Evolutionary conservation across 2,797 vertebrate genomes (phyloP), one percentile per base, ranked within the genome.

Genomic region (Muraenolepis orangiensis): DNA sequence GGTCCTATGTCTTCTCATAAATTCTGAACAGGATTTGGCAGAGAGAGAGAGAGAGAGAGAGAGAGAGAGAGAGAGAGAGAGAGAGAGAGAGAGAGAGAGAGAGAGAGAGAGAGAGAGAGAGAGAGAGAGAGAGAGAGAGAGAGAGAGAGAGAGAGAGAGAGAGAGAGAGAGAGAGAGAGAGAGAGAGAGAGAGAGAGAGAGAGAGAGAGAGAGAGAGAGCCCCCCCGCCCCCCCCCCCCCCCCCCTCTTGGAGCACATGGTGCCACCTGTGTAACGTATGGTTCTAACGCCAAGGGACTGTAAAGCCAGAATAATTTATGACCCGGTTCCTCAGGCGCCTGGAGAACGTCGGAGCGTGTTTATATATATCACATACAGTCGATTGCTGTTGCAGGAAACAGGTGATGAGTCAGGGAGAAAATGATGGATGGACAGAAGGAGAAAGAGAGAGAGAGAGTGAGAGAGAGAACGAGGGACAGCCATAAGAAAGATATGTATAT

Each of bases 1-100:
- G 76, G 81, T 91, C 89, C 80, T 87, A 87, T 88, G 90, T 89
- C 81, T 82, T 64, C 46, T 71, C 77, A 88, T 94, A 86, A 93
- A 94, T 94, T 92, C 94, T 94, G 86, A 83, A 93, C 92, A 30
- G 61, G 81, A 77, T 92, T 93, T 93, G 87, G 89, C 90, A 80
- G 89, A 83, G 89, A 85, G 82, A 85, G 82, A 82, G 64, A 66
- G 64, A 82, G 64, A 6, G 61, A 12, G 6, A 80, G 89, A 83
- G 89, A 85, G 82, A 85, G 82, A 82, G 64, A 66, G 64, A 82
- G 64, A 6, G 61, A 12, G 6, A 80, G 89, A 83, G 89, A 85
- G 82, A 85, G 82, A 82, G 64, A 66, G 64, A 82, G 64, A 6
- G 61, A 12, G 6, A 80, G 89, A 83, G 89, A 85, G 82, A 85